A percentile compares a stretch with the other conserved stretches of the same genome.
Conservation (phyloP, 2,113 vertebrate species). For the Microcebus lehilahytsara region DNA sequence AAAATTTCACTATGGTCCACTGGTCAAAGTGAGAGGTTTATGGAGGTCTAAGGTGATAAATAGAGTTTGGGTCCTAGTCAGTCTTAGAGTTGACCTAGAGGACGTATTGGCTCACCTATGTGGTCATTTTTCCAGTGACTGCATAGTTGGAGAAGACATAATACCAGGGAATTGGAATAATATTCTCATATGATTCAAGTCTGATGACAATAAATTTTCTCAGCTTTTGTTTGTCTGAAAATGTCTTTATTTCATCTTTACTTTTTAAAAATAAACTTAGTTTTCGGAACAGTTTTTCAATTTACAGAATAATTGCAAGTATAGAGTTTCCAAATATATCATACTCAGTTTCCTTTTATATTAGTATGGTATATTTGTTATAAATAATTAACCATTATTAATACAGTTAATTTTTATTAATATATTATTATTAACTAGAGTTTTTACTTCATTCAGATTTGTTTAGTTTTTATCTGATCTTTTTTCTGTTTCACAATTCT, state of each 20-base stretch:
- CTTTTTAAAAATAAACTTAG: background rate
- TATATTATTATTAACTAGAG: background rate
- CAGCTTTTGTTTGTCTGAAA: background rate
- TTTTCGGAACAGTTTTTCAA: background rate
- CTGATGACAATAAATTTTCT: background rate
- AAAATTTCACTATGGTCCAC: background rate
- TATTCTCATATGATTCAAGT: background rate
- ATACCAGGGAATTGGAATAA: too few species aligned
- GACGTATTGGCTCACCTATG: background rate
- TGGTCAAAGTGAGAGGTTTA: background rate
- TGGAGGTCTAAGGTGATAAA: background rate
- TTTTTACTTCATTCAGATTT: background rate
- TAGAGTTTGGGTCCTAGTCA: background rate
- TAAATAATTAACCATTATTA: background rate
- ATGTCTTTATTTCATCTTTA: background rate
- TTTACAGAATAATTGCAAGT: background rate
- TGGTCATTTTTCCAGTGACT: background rate
- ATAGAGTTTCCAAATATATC: background rate
- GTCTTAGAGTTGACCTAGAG: background rate
- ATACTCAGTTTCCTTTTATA: background rate
- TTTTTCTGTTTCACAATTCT: background rate
- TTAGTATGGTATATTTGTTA: background rate
- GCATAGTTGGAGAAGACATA: background rate
- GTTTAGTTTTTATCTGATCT: background rate
- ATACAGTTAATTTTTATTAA: background rate